phyloP scores from a whole-genome alignment of 2,797 vertebrate species.

The Neosalanx taihuensis region DNA sequence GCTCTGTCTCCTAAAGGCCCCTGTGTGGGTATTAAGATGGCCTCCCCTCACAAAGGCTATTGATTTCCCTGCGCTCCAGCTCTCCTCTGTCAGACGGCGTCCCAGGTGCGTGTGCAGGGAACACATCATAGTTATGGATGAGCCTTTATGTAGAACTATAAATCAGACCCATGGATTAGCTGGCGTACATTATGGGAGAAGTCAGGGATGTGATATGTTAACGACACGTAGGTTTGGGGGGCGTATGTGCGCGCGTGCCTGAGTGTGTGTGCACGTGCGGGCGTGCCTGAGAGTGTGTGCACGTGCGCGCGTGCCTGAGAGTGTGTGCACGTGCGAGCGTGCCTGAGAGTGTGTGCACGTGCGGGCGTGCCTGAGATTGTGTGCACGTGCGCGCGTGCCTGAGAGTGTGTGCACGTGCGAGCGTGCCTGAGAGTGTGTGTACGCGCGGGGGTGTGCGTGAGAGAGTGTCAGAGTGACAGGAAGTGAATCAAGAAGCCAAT shows the following conservation, averaged over 20 bases:
- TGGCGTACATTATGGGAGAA: background rate
- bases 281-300: background rate
- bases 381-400: background rate
- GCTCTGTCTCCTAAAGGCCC: background rate
- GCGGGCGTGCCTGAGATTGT: constrained; percentile 1
- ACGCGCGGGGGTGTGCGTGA: background rate
- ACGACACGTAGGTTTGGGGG: constrained; percentile 1
- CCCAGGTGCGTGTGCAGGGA: background rate
- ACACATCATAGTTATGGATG: background rate
- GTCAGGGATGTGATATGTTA: constrained; percentile 13
- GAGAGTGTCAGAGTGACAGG: background rate
- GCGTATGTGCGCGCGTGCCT: constrained; percentile 9
- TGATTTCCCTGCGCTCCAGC: background rate
- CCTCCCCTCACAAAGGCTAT: constrained; percentile 4
- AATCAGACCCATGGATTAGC: background rate
- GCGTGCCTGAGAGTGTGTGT: background rate
- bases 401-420: too few species aligned
- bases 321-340: constrained; percentile 16
- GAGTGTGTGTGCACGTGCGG: background rate
- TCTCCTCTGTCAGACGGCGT: background rate
- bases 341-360: background rate
- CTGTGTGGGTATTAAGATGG: background rate
- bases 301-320: too few species aligned
- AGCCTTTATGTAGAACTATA: background rate
- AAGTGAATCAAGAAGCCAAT: background rate